A percentile compares a stretch with the other conserved stretches of the same genome.
These are phyloP conservation scores for Nephrotoma flavescens DNA, from an alignment of 2,888 invertebrate species.

Conservation along the genomic window DNA sequence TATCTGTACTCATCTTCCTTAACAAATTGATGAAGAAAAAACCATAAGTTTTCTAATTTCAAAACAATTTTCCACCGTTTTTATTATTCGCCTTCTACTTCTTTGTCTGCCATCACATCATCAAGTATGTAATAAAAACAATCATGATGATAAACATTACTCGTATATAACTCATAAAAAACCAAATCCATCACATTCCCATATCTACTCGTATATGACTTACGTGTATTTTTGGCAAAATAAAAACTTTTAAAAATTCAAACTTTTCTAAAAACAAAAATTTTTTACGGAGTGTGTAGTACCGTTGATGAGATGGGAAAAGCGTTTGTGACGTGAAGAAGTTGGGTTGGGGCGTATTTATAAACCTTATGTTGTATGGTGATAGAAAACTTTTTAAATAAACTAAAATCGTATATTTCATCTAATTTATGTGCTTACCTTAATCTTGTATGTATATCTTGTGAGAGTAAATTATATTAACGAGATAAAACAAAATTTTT, in stretches of 20 bases:
- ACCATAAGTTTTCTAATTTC: not conserved
- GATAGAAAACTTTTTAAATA: not conserved
- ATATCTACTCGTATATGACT: not conserved
- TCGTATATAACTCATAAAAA: not conserved
- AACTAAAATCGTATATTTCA: not conserved
- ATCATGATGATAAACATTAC: not conserved
- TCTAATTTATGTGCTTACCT: not conserved
- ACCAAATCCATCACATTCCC: not conserved
- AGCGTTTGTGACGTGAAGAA: not conserved
- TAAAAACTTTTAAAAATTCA: not conserved
- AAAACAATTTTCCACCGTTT: not conserved
- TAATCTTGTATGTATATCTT: not conserved
- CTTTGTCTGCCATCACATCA: not conserved
- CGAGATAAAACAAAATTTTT: not conserved
- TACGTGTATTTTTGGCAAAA: not conserved
- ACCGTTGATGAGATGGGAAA: not conserved
- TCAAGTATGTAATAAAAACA: not conserved
- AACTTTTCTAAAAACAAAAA: not conserved
- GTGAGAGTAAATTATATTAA: not conserved
- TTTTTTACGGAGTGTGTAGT: not conserved
- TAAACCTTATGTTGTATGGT: not conserved
- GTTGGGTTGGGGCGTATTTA: not conserved
- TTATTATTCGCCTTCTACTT: not conserved
- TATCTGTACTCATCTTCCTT: not conserved
- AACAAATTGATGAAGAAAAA: not conserved